A percentile compares a stretch with the other conserved stretches of the same genome.
Conservation (phyloP, 1,140 invertebrate species). For the Dreissena polymorpha region DNA sequence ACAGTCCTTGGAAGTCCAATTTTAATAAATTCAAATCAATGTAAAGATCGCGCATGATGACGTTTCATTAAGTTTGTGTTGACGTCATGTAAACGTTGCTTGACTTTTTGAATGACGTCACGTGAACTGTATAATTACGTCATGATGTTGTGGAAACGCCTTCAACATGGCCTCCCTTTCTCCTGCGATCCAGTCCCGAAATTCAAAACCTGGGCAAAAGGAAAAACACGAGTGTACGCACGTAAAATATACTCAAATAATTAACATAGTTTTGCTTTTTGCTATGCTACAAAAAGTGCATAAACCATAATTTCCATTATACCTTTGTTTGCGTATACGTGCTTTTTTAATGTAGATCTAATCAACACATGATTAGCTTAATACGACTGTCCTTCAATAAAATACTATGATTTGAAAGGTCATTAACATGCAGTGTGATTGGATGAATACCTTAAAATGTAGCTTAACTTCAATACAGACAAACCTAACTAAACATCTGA, state of each 20-base stretch:
- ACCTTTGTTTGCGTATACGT: not conserved
- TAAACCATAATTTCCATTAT: not conserved
- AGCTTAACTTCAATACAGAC: no score
- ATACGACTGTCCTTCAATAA: not conserved
- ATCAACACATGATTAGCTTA: not conserved
- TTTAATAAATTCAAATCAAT: no score
- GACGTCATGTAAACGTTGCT: no score
- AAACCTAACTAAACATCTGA: no score
- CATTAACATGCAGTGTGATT: not conserved
- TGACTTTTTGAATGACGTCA: not conserved
- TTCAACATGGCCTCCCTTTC: conserved; percentile 19
- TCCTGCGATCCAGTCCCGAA: conserved; percentile 43
- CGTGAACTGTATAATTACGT: conserved; percentile 27
- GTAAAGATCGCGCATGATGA: no score
- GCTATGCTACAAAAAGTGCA: not conserved
- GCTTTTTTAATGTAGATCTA: no score
- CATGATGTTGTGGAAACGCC: conserved; percentile 44
- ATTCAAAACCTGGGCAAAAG: conserved; percentile 41
- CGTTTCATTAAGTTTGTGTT: no score
- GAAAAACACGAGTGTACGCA: not conserved
- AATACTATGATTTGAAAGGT: not conserved
- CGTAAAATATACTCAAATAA: not conserved
- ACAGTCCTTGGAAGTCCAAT: no score
- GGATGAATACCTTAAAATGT: no score
- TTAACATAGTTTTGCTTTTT: not conserved